Conservation (phyloP, 2,888 invertebrate species). For the Trichogramma dendrolimi region DNA sequence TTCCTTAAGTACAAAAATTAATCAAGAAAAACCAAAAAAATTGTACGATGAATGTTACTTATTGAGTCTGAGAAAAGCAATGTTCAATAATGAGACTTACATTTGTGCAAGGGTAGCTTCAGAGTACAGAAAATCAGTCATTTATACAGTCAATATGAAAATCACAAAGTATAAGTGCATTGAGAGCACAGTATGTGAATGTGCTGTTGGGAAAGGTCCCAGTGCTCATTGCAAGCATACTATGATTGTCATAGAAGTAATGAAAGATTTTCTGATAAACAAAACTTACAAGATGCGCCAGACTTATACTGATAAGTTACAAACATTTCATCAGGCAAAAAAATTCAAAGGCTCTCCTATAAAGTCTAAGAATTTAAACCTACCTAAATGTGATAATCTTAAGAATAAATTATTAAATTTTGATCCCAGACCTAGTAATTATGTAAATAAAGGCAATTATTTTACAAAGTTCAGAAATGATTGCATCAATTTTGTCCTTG, state of each 20-base stretch:
- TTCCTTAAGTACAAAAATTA: background rate
- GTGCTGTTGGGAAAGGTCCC: conserved; percentile 24
- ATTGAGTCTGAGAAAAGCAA: background rate
- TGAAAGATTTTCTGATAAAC: conserved; percentile 21
- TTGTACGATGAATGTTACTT: background rate
- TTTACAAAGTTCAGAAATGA: background rate
- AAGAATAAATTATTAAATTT: conserved; percentile 1
- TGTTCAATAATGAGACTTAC: background rate
- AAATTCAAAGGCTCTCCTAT: conserved; percentile 20
- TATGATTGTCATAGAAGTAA: conserved; percentile 21
- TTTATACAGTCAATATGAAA: conserved; percentile 8
- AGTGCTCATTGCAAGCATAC: conserved; percentile 28
- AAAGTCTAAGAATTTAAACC: conserved; percentile 14
- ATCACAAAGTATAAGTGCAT: conserved; percentile 1
- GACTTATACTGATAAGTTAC: conserved; percentile 25
- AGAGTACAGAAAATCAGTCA: conserved; percentile 3
- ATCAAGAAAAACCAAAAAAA: background rate
- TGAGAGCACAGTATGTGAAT: conserved; percentile 20
- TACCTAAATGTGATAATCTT: background rate
- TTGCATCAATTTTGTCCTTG: conserved; percentile 3
- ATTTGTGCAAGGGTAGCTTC: background rate
- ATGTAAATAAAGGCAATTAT: conserved; percentile 1
- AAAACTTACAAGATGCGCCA: conserved; percentile 10
- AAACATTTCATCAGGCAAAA: conserved; percentile 26
- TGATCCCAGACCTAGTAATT: conserved; percentile 12